phyloP scores from a whole-genome alignment of 2,888 invertebrate species.

The Auanema sp. region DNA sequence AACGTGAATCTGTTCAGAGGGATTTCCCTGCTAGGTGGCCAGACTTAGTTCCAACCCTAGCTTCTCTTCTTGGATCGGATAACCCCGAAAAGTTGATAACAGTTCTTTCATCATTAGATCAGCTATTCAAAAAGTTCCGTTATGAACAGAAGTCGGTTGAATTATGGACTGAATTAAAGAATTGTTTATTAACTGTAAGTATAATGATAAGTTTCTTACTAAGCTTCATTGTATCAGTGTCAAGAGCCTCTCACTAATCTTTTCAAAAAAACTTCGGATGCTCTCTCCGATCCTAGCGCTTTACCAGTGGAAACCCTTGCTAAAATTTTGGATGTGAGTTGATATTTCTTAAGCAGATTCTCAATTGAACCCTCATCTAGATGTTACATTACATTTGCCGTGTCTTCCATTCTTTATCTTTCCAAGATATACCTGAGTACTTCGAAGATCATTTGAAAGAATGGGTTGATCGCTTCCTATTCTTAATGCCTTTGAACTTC shows the following conservation, averaged over 20 bases:
- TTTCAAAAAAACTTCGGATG: constrained; percentile 73
- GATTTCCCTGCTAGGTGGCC: constrained; percentile 98
- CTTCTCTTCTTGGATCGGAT: constrained; percentile 75
- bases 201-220: neutral
- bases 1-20: constrained; percentile 72
- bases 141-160: constrained; percentile 92
- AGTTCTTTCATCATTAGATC: constrained; percentile 89
- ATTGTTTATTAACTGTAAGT: constrained; percentile 38
- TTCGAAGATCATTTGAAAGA: constrained; percentile 91
- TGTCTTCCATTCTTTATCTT: constrained; percentile 91
- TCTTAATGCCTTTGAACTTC: constrained; percentile 72
- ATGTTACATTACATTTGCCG: constrained; percentile 5
- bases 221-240: constrained; percentile 68
- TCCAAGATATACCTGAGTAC: constrained; percentile 96
- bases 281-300: constrained; percentile 24
- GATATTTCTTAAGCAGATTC: neutral
- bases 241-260: constrained; percentile 90
- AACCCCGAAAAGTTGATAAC: constrained; percentile 88
- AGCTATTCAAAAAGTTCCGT: constrained; percentile 84
- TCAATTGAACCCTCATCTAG: neutral
- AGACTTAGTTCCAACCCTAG: constrained; percentile 86
- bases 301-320: constrained; percentile 22
- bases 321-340: constrained; percentile 39
- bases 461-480: constrained; percentile 91
- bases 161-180: constrained; percentile 92